Conservation (phyloP, 1,140 invertebrate genomes). For the Gryllus bimaculatus region DNA sequence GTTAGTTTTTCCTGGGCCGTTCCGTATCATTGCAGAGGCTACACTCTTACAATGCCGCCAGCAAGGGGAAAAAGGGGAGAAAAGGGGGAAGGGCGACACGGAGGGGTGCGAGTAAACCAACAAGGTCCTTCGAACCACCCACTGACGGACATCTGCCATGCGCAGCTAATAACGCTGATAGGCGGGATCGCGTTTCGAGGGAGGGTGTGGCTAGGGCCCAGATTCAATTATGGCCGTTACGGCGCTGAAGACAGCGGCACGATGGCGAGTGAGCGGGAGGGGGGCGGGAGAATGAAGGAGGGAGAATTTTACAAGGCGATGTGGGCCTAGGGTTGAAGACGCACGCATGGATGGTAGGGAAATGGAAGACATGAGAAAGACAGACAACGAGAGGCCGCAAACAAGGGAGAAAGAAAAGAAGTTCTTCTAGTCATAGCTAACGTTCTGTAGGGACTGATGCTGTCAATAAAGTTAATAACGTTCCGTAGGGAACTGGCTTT, state of each 20-base stretch:
- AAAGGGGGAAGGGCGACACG: neutral
- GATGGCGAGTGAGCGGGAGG: neutral
- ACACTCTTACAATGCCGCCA: neutral
- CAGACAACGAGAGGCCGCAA: no score
- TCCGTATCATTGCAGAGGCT: neutral
- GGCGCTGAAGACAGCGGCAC: neutral
- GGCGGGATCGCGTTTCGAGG: neutral
- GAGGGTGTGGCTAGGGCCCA: neutral
- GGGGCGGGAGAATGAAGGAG: neutral
- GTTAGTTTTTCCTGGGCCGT: neutral
- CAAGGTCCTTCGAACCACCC: neutral
- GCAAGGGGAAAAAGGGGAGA: neutral
- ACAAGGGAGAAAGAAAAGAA: no score
- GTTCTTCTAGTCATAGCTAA: no score
- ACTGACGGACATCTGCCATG: neutral
- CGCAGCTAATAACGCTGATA: neutral
- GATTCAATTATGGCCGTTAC: neutral
- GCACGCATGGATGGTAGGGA: no score
- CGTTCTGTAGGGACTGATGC: no score
- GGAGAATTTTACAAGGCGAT: no score
- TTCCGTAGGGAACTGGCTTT: no score
- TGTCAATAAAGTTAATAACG: no score
- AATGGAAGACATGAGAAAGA: no score
- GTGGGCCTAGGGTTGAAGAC: no score
- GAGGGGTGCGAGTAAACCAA: neutral